A percentile compares a stretch with the other conserved stretches of the same genome.
phyloP scores from a whole-genome alignment of 2,888 invertebrate species.

The Drosophila mayaguana region DNA sequence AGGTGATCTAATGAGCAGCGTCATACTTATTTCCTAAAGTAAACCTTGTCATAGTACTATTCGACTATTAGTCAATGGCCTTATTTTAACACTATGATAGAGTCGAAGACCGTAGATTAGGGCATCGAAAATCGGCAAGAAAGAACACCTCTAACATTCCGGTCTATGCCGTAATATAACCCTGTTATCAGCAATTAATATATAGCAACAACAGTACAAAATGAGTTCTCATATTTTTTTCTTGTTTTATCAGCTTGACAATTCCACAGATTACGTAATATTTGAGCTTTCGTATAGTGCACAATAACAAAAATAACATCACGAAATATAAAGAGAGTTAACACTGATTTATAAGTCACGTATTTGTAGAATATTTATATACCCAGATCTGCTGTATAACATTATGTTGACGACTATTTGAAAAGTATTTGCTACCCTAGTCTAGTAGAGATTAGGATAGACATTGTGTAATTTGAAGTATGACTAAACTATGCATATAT shows the following conservation, averaged over 20 bases:
- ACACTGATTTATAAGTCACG: constrained; percentile 22
- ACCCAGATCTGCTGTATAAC: background rate
- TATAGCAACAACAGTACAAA: constrained; percentile 28
- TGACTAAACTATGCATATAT: background rate
- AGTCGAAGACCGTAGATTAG: constrained; percentile 36
- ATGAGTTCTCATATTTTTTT: constrained; percentile 18
- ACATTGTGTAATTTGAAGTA: constrained; percentile 37
- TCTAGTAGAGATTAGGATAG: constrained; percentile 29
- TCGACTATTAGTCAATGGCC: constrained; percentile 47
- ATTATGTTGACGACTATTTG: constrained; percentile 27
- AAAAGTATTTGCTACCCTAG: constrained; percentile 47
- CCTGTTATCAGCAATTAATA: constrained; percentile 52
- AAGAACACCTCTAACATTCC: constrained; percentile 17
- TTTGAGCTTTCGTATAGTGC: background rate
- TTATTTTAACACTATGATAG: constrained; percentile 47
- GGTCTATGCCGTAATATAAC: constrained; percentile 44
- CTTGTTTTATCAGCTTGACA: constrained; percentile 44
- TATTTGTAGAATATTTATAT: constrained; percentile 16
- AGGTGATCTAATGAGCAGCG: constrained; percentile 23
- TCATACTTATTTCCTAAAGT: constrained; percentile 30
- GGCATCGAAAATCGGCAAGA: constrained; percentile 14
- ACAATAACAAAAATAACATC: constrained; percentile 14
- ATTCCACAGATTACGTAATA: constrained; percentile 42
- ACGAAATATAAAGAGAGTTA: constrained; percentile 13
- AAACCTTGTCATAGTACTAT: constrained; percentile 12